Percentiles rank a stretch among this genome's conserved stretches.
Conservation (phyloP, 2,797 vertebrate species). For the Nyctalus aviator region DNA sequence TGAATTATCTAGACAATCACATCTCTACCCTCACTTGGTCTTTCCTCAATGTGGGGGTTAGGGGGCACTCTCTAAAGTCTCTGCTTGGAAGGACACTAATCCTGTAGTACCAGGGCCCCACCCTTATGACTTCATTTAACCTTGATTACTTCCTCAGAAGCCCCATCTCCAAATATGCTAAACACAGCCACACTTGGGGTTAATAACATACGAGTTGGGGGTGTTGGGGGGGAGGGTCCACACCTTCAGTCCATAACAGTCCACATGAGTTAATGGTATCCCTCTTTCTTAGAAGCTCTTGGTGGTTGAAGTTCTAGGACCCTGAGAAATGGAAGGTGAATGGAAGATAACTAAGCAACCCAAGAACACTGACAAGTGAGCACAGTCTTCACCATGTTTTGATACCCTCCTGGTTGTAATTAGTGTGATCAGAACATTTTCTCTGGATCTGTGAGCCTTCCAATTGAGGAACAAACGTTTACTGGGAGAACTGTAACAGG, state of each 20-base stretch:
- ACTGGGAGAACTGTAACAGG: not conserved
- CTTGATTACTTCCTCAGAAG: not conserved
- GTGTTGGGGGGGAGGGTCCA: no score
- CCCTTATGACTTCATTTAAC: not conserved
- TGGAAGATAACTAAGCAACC: not conserved
- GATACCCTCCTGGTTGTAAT: not conserved
- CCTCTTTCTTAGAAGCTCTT: not conserved
- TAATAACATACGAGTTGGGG: not conserved
- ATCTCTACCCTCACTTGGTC: not conserved
- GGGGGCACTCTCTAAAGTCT: not conserved
- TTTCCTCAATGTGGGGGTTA: accelerated
- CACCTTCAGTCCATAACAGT: not conserved
- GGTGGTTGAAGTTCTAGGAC: not conserved
- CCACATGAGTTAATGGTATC: not conserved
- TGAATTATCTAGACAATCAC: not conserved
- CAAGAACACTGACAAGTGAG: not conserved
- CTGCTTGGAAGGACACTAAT: not conserved
- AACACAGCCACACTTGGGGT: not conserved
- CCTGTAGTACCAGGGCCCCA: not conserved
- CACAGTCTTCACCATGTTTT: not conserved
- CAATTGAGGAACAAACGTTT: not conserved
- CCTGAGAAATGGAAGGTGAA: not conserved
- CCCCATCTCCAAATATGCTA: not conserved
- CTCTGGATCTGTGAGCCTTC: not conserved
- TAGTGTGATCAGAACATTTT: not conserved